These are phyloP conservation scores for Stigmatopora argus DNA, from an alignment of 2,113 vertebrate genomes.

Conservation along the genomic window DNA sequence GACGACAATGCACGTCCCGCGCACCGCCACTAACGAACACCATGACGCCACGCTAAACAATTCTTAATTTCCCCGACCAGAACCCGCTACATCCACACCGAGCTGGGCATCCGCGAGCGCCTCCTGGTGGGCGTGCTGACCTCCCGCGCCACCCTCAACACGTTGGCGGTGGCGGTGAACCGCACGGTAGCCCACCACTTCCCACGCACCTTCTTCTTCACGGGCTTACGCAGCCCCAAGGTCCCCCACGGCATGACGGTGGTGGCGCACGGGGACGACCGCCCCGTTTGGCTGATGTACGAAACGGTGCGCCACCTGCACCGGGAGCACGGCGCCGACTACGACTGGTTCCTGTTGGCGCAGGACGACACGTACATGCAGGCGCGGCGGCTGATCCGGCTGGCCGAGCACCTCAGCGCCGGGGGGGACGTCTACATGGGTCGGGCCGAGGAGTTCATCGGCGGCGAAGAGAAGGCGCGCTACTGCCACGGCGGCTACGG, in stretches of 20 bases:
- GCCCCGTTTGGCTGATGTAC: slow-evolving; percentile 97
- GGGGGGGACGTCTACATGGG: slow-evolving; percentile 90
- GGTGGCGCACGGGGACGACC: slow-evolving; percentile 86
- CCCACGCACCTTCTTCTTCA: slow-evolving; percentile 86
- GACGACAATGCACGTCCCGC: too few species aligned
- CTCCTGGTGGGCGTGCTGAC: slow-evolving; percentile 87
- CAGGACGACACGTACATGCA: slow-evolving; percentile 92
- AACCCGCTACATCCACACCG: slow-evolving; percentile 94
- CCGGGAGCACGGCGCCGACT: slow-evolving; percentile 82
- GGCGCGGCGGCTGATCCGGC: slow-evolving; percentile 79
- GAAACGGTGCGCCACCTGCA: slow-evolving; percentile 88
- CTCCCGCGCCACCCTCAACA: slow-evolving; percentile 82
- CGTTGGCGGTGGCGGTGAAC: slow-evolving; percentile 89
- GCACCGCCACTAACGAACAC: too few species aligned
- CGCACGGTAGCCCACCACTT: slow-evolving; percentile 89
- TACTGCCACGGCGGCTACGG: slow-evolving; percentile 95
- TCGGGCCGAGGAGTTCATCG: slow-evolving; percentile 88
- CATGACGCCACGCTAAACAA: background rate
- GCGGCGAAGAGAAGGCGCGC: slow-evolving; percentile 82
- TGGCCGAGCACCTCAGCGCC: slow-evolving; percentile 84
- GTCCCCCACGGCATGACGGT: slow-evolving; percentile 87
- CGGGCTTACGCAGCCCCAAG: slow-evolving; percentile 83
- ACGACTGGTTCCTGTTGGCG: slow-evolving; percentile 93
- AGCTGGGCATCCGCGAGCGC: slow-evolving; percentile 90
- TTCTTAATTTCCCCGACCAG: slow-evolving; percentile 55